phyloP scores from a whole-genome alignment of 2,113 vertebrate genomes.

The Eptesicus fuscus region DNA sequence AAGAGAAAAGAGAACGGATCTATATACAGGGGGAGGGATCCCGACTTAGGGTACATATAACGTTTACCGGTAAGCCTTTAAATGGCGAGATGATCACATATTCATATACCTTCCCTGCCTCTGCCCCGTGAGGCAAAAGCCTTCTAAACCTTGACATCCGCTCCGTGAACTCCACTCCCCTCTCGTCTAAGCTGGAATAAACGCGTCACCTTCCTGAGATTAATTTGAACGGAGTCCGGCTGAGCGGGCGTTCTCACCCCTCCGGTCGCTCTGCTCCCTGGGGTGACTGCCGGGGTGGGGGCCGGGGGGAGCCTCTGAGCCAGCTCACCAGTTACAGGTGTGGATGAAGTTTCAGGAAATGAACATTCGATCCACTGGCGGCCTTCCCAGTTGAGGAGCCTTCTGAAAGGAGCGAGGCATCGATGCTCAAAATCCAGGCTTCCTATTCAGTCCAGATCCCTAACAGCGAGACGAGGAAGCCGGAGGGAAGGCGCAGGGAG shows the following conservation, averaged over 20 bases:
- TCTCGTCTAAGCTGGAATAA: background rate
- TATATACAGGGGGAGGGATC: background rate
- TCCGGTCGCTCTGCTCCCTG: background rate
- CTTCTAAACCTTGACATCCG: background rate
- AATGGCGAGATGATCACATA: accelerated
- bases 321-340: background rate
- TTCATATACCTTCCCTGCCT: background rate
- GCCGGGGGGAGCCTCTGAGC: background rate
- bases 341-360: conserved; percentile 66
- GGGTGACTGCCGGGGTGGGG: background rate
- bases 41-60: background rate
- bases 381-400: background rate
- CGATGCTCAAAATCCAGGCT: background rate
- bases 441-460: background rate
- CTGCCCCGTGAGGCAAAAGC: background rate
- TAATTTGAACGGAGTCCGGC: background rate
- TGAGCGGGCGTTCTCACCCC: accelerated
- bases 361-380: conserved; percentile 32
- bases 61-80: background rate
- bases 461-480: background rate
- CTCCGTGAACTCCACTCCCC: accelerated
- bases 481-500: background rate
- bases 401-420: background rate
- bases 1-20: background rate
- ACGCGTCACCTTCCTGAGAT: background rate